These are phyloP conservation scores for Tetragonula clypearis DNA, from an alignment of 1,140 invertebrate species.

Conservation along the genomic window DNA sequence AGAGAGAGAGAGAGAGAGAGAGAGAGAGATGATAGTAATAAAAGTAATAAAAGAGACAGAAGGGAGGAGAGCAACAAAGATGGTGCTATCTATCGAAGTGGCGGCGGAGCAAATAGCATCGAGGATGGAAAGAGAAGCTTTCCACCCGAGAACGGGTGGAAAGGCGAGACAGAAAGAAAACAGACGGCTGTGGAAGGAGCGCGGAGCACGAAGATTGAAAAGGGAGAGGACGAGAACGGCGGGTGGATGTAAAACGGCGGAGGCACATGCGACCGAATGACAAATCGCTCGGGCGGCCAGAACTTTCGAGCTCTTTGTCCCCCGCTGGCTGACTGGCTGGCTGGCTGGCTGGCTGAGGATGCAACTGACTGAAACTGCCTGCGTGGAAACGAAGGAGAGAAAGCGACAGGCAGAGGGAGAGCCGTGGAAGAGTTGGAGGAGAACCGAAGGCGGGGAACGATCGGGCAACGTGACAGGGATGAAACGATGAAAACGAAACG, in stretches of 20 bases:
- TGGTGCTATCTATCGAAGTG: not conserved
- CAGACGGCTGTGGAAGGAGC: not conserved
- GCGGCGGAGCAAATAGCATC: not conserved
- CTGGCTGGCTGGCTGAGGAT: not conserved
- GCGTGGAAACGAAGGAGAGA: not conserved
- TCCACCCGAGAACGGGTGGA: not conserved
- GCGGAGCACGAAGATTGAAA: not conserved
- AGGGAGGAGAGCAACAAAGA: too few species aligned
- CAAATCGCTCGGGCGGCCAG: conserved; percentile 31
- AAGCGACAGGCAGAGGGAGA: not conserved
- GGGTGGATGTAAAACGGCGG: conserved; percentile 18
- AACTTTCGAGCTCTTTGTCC: conserved; percentile 49
- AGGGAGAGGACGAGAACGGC: not conserved
- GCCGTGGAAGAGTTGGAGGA: not conserved
- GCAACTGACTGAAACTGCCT: not conserved
- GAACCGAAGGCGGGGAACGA: conserved; percentile 5
- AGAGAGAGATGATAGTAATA: too few species aligned
- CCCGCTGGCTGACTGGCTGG: not conserved
- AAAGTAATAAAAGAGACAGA: too few species aligned
- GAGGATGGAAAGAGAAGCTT: not conserved
- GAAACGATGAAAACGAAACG: conserved; percentile 30
- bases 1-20: too few species aligned
- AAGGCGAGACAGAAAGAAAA: conserved; percentile 31
- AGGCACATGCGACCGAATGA: conserved; percentile 33
- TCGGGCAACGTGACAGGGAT: conserved; percentile 33